These are phyloP conservation scores for Oryzias sinensis DNA, from an alignment of 2,797 vertebrate species.

Conservation along the genomic window DNA sequence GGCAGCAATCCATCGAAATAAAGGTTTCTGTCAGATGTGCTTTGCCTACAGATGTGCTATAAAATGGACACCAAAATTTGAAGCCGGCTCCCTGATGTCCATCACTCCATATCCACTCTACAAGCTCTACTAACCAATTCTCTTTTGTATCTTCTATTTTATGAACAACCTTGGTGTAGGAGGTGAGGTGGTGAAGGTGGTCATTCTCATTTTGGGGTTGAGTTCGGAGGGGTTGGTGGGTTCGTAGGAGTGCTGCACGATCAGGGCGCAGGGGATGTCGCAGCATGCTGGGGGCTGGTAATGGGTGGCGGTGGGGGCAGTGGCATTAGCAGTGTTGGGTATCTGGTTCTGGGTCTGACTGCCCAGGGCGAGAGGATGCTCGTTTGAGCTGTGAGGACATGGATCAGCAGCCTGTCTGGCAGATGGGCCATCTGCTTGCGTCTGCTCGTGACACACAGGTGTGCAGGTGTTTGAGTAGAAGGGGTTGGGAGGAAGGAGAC, in stretches of 20 bases:
- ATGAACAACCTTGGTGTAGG: conserved; percentile 78
- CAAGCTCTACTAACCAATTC: conserved; percentile 50
- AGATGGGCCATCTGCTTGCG: conserved; percentile 67
- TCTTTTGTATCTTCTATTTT: conserved; percentile 58
- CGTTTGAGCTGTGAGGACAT: conserved; percentile 63
- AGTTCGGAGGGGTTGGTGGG: conserved; percentile 65
- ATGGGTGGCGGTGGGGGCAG: conserved; percentile 58
- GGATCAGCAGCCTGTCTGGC: conserved; percentile 64
- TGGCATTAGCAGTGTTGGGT: conserved; percentile 57
- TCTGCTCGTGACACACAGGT: conserved; percentile 40
- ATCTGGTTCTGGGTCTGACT: conserved; percentile 65
- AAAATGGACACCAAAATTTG: conserved; percentile 15
- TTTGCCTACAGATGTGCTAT: conserved; percentile 22
- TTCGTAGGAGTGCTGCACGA: conserved; percentile 75
- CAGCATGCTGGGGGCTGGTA: conserved; percentile 81
- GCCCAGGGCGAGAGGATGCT: conserved; percentile 60
- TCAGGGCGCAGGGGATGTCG: conserved; percentile 75
- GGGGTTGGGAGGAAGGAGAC: conserved; percentile 16
- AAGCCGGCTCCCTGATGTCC: conserved; percentile 10
- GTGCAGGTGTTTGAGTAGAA: conserved; percentile 19
- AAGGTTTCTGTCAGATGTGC: conserved; percentile 23
- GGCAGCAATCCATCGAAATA: conserved; percentile 41
- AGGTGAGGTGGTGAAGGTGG: conserved; percentile 74
- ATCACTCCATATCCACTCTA: conserved; percentile 22
- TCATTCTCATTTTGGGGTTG: conserved; percentile 77